These are phyloP conservation scores for Phortica magna DNA, from an alignment of 2,888 invertebrate genomes.

Conservation along the genomic window DNA sequence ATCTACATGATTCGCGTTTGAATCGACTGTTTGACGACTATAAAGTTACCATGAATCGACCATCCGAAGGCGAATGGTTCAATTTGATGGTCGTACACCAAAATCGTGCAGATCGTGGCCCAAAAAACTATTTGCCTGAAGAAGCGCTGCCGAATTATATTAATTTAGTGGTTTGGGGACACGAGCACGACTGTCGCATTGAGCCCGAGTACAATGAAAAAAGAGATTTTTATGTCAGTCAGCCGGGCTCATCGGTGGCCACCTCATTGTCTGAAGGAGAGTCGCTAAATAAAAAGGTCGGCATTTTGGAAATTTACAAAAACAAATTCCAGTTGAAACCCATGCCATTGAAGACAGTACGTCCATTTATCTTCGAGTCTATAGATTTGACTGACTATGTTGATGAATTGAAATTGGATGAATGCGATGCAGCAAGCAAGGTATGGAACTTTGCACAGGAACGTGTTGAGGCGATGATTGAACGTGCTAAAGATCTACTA, in stretches of 20 bases:
- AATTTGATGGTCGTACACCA: slow-evolving; percentile 96
- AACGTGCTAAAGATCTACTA: slow-evolving; percentile 79
- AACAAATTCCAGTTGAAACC: slow-evolving; percentile 84
- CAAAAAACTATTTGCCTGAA: slow-evolving; percentile 90
- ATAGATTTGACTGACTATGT: slow-evolving; percentile 79
- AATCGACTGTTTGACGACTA: slow-evolving; percentile 86
- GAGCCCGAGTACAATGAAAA: slow-evolving; percentile 81
- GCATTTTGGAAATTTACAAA: slow-evolving; percentile 86
- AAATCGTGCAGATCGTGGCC: slow-evolving; percentile 89
- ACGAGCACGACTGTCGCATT: slow-evolving; percentile 96
- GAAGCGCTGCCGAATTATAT: slow-evolving; percentile 88
- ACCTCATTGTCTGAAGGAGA: slow-evolving; percentile 95
- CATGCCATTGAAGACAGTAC: slow-evolving; percentile 88
- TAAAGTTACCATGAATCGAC: slow-evolving; percentile 85
- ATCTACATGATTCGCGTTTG: slow-evolving; percentile 94
- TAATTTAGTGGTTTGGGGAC: slow-evolving; percentile 97
- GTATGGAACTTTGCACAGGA: slow-evolving; percentile 79
- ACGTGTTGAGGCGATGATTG: slow-evolving; percentile 82
- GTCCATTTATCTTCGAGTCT: slow-evolving; percentile 93
- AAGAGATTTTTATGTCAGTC: slow-evolving; percentile 82
- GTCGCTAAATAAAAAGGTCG: slow-evolving; percentile 89
- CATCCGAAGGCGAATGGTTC: slow-evolving; percentile 88
- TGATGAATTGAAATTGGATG: slow-evolving; percentile 76
- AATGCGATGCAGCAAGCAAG: slow-evolving; percentile 75
- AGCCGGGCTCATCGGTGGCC: slow-evolving; percentile 95